A percentile compares a stretch with the other conserved stretches of the same genome.
phyloP scores from a whole-genome alignment of 2,797 vertebrate species.

The Bradypodion ventrale region DNA sequence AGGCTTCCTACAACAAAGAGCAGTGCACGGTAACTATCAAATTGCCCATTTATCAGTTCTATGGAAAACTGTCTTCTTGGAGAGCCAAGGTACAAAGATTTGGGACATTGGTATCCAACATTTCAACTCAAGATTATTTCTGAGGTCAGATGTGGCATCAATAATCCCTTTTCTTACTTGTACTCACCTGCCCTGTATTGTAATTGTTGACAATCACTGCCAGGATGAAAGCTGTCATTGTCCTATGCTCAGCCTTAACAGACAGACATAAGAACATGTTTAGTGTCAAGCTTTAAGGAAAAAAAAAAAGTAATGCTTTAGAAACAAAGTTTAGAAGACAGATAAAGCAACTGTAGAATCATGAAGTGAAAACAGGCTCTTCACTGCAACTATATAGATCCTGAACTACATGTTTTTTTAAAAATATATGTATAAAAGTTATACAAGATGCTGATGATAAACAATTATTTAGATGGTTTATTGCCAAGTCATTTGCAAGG shows the following conservation, averaged over 20 bases:
- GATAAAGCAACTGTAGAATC: background rate
- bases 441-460: rapidly evolving
- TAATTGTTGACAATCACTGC: conserved; percentile 98
- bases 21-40: conserved; percentile 1
- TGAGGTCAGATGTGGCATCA: background rate
- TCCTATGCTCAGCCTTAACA: conserved; percentile 92
- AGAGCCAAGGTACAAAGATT: background rate
- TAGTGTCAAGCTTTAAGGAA: conserved; percentile 11
- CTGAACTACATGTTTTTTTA: rapidly evolving
- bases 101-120: conserved; percentile 10
- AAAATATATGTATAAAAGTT: background rate
- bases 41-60: conserved; percentile 31
- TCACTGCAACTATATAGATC: background rate
- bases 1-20: conserved; percentile 85
- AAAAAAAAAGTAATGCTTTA: background rate
- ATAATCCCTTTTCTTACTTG: background rate
- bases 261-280: background rate
- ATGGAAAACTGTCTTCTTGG: background rate
- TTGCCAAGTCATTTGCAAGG: background rate
- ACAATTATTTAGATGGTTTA: conserved; percentile 5
- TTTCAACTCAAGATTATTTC: background rate
- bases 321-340: background rate
- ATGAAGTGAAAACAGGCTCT: background rate
- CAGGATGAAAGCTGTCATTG: conserved; percentile 97
- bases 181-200: conserved; percentile 91